phyloP scores from a whole-genome alignment of 2,797 vertebrate genomes.

The Rhynchonycteris naso region DNA sequence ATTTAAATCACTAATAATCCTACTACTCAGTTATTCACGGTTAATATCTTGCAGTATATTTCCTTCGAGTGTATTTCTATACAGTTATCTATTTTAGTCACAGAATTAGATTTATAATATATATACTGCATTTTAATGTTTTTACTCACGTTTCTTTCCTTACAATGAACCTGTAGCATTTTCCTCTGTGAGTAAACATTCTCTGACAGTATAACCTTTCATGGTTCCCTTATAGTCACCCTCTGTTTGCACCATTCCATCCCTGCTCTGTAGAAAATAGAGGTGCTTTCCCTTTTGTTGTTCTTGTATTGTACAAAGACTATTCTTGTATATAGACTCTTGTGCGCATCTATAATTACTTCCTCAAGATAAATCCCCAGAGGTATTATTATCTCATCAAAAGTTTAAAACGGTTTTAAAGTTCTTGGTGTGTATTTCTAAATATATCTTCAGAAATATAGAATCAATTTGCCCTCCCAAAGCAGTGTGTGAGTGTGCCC shows the following conservation, averaged over 20 bases:
- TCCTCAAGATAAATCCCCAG: conserved; percentile 42
- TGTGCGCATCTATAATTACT: conserved; percentile 40
- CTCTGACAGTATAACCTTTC: background rate
- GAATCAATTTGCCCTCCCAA: conserved; percentile 48
- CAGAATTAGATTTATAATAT: conserved; percentile 36
- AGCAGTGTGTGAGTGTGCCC: background rate
- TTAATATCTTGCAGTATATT: background rate
- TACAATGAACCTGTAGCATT: background rate
- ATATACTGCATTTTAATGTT: background rate
- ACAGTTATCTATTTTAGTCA: background rate
- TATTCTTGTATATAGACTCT: background rate
- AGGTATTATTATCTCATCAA: conserved; percentile 45
- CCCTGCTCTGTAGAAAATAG: background rate
- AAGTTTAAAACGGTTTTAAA: conserved; percentile 58
- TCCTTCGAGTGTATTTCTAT: conserved; percentile 1
- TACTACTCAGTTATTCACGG: background rate
- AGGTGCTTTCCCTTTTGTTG: background rate
- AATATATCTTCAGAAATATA: conserved; percentile 37
- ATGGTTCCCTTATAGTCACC: background rate
- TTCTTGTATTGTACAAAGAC: background rate
- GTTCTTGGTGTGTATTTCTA: conserved; percentile 49
- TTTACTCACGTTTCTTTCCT: background rate
- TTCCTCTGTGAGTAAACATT: background rate
- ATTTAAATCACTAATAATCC: conserved; percentile 20
- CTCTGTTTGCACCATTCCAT: background rate